Evolutionary conservation across 2,888 invertebrate species (phyloP).

Genomic region (Lochmaea crataegi): DNA sequence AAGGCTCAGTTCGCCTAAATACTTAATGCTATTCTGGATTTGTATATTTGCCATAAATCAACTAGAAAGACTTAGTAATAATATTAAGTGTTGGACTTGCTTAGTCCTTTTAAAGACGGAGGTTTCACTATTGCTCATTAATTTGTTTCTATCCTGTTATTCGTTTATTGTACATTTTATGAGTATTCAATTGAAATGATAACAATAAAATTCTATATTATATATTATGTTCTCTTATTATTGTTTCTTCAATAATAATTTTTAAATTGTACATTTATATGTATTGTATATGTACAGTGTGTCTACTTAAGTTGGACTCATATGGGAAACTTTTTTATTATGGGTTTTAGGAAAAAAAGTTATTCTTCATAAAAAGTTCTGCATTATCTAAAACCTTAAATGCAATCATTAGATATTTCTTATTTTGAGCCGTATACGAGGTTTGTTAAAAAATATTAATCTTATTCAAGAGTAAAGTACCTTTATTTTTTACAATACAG

Average conservation of each 20-base stretch:
- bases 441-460: too few species aligned
- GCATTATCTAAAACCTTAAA: too few species aligned
- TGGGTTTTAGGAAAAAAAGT: too few species aligned
- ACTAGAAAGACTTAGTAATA: slow-evolving; percentile 54
- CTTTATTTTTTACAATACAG: too few species aligned
- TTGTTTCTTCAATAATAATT: slow-evolving; percentile 13
- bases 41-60: slow-evolving; percentile 64
- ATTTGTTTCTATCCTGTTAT: slow-evolving; percentile 67
- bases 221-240: slow-evolving; percentile 55
- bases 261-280: neutral
- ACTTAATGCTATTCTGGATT: slow-evolving; percentile 63
- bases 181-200: slow-evolving; percentile 66
- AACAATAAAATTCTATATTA: slow-evolving; percentile 67
- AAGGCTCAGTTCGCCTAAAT: slow-evolving; percentile 60
- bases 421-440: too few species aligned
- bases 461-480: too few species aligned
- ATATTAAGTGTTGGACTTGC: slow-evolving; percentile 59
- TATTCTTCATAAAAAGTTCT: too few species aligned
- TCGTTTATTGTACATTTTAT: slow-evolving; percentile 67
- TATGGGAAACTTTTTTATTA: too few species aligned
- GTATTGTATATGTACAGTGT: too few species aligned
- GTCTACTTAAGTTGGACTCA: too few species aligned
- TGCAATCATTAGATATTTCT: too few species aligned
- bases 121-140: slow-evolving; percentile 67
- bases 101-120: slow-evolving; percentile 63